A percentile compares a stretch with the other conserved stretches of the same genome.
phyloP scores from a whole-genome alignment of 1,140 invertebrate species.

The Periplaneta americana region DNA sequence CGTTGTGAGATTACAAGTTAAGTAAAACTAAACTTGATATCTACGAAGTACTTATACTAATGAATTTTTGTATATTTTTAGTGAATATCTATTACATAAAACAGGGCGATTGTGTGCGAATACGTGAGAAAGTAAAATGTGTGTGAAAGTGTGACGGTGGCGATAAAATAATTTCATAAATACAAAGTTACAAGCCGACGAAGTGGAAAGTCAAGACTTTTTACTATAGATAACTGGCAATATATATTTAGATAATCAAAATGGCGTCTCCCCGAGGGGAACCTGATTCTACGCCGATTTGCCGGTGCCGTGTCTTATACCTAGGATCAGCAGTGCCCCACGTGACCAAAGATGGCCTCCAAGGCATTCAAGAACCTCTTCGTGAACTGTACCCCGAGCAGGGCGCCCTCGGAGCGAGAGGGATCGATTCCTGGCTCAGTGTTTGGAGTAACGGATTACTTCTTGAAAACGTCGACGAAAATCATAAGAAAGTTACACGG shows the following conservation, averaged over 20 bases:
- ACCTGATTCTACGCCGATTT: slow-evolving; percentile 75
- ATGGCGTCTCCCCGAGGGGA: slow-evolving; percentile 19
- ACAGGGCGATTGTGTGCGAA: neutral
- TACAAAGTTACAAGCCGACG: neutral
- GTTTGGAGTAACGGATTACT: slow-evolving; percentile 96
- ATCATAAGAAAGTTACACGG: slow-evolving; percentile 87
- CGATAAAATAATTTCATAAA: neutral
- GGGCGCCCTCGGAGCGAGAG: slow-evolving; percentile 75
- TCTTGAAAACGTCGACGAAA: slow-evolving; percentile 94
- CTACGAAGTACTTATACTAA: no score
- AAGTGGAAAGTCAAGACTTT: neutral
- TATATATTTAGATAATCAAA: neutral
- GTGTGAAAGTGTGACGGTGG: neutral
- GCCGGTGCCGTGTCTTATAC: slow-evolving; percentile 95
- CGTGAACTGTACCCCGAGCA: slow-evolving; percentile 93
- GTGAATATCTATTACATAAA: neutral
- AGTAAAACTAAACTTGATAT: no score
- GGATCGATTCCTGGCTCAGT: slow-evolving; percentile 95
- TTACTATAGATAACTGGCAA: neutral
- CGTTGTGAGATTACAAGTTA: neutral
- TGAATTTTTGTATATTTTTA: neutral
- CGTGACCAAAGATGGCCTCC: slow-evolving; percentile 94
- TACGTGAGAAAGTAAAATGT: neutral
- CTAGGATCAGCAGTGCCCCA: slow-evolving; percentile 95
- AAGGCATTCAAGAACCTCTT: slow-evolving; percentile 96